Base-by-base conservation (phyloP, 2,888 invertebrate genomes). In the Tortrix viridana region DNA sequence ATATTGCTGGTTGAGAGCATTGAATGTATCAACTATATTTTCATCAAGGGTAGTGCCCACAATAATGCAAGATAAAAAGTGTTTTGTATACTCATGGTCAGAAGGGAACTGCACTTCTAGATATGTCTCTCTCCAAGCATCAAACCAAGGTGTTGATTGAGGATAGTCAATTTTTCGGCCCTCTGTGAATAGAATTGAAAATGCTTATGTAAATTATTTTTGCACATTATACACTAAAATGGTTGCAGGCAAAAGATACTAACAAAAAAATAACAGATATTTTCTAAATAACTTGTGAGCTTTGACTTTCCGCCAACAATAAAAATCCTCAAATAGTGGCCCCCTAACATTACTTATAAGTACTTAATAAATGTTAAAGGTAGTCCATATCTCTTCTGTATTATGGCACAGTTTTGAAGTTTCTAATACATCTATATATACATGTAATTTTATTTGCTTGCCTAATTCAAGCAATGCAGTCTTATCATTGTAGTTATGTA, bases 71-170 rank as follows among this genome's bases (percentile, higher is more conserved):
- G 96, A 96, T 57, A 97, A 81, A 78, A 96, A 96, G 85, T 98
- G 97, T 77, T 97, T 96, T 0, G 98, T 96, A 80, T 98, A 99
- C 88, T 99, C 99, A 92, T 99, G 99, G 80, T 99, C 99, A 4
- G 96, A 96, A 18, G 97, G 97, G 82, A 96, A 97, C 80, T 97
- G 95, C 65, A 97, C 95, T 77, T 96, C 95, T 48, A 98, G 92
- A 85, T 98, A 98, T 26, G 96, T 96, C 74, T 98, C 97, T 74
- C 98, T 94, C 97, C 98, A 99, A 9, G 96, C 95, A 85, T 98
- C 98, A 93, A 97, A 99, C 99, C 99, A 99, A 14, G 98, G 96
- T 58, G 97, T 96, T 9, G 95, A 93, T 41, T 94, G 90, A 32
- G 97, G 97, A 72, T 97, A 92, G 72, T 96, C 94, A 67, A 97